Base-by-base conservation (phyloP, 2,113 vertebrate species). In the Gnathonemus echidnorhynchus region DNA sequence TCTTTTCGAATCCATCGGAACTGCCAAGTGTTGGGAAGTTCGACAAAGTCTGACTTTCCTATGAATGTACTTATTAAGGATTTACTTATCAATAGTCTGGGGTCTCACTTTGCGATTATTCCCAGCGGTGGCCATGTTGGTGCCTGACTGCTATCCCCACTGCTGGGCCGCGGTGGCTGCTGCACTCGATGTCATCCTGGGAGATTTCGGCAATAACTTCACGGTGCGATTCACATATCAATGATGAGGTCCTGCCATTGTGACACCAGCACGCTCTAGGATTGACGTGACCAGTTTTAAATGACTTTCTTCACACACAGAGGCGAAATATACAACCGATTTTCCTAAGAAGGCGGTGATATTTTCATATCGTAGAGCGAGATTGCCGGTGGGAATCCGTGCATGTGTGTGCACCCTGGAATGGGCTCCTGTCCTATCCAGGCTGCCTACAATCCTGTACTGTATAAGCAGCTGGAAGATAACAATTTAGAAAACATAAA, bases 191-290 rank as follows among this genome's bases (percentile, higher is more conserved):
- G 93, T 92, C 94, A 95, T 94, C 95, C 95, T 95, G 95, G 93
- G 95, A 95, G 95, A 93, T 95, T 95, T 95, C 93, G 95, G 94
- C 95, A 94, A 95, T 95, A 95, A 94, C 94, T 95, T 95, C 95
- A 96, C 94, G 93, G 94, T 93, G 91, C 5, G 83, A 85, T n/a
- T 48, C 45, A 48, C 45, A n/a, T 85, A 46, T 85, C 9, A 21
- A n/a, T 45, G 83, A 46, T 45, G 83, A 92, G 94, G 89, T 89
- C 91, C 93, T 92, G 90, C 90, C 92, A 92, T 92, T 91, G 93
- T 95, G 95, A 96, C 94, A 95, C 93, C 94, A 92, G 91, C 92
- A 48, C 90, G 27, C 45, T 5, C 92, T 91, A 95, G 95, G 95
- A 95, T 95, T 95, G 95, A 96, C 94, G 94, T 95, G 94, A 94